Base-by-base conservation (phyloP, 2,113 vertebrate genomes). In the Glaucidium brasilianum region DNA sequence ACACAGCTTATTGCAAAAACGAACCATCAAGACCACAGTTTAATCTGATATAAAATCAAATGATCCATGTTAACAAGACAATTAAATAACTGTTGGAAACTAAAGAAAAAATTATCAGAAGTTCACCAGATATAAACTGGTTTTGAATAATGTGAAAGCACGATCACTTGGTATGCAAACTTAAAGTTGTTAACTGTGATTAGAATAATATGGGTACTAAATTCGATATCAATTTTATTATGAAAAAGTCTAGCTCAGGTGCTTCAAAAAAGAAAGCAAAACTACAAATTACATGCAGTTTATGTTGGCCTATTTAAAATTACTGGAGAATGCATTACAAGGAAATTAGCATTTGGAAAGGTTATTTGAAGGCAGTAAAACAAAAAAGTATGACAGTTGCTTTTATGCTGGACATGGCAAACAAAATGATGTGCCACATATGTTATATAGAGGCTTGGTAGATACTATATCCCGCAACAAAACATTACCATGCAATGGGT, bases 61-160 rank as follows among this genome's bases (percentile, higher is more conserved):
- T 79, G 91, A 86, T 91, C 92, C 92, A 13, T 90, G 90, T 90
- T 95, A 97, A 95, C 92, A 94, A 91, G 89, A 87, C 75, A 83
- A 92, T 95, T 94, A 91, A 86, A 79, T 88, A 94, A 90, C 79
- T 83, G 62, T 83, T 10, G 15, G 89, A 85, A 91, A 52, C 71
- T 62, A 66, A 79, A 53, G 67, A 58, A 75, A 90, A 92, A 93
- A 71, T 30, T 75, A 50, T 37, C 74, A 69, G 83, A 78, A 91
- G 68, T 91, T 92, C 74, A 68, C 90, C 74, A 86, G 67, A 79
- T 55, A 75, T 32, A 69, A 81, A 53, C 53, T 39, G 29, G 43
- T 62, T 82, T 56, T 71, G 77, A 87, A 32, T 60, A 34, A 91
- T 52, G 47, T 76, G 69, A 94, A 88, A 88, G 67, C 62, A 59